Evolutionary conservation across 2,888 invertebrate species (phyloP).

Genomic region (Platypus cylindrus): DNA sequence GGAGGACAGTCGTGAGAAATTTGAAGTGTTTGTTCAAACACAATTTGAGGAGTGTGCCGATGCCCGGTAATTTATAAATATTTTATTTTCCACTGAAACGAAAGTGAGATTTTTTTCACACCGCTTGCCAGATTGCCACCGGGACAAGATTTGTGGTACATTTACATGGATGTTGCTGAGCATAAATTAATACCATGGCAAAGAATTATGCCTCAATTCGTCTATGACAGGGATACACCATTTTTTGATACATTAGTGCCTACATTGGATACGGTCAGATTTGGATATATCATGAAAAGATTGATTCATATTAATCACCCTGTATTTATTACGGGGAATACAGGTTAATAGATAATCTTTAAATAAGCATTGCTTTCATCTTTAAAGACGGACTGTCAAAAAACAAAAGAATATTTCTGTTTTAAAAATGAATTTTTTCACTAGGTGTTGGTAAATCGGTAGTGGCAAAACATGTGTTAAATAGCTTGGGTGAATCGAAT

Average conservation of each 20-base stretch:
- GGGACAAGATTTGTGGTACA: conserved; percentile 60
- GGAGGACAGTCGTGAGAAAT: conserved; percentile 53
- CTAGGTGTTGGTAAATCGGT: conserved; percentile 79
- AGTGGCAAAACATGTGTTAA: conserved; percentile 62
- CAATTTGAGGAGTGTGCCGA: conserved; percentile 60
- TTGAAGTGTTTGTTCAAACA: conserved; percentile 55
- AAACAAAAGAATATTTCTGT: not conserved
- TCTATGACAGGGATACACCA: conserved; percentile 54
- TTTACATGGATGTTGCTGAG: conserved; percentile 59
- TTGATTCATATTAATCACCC: conserved; percentile 60
- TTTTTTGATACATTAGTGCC: conserved; percentile 87
- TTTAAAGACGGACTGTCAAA: no score
- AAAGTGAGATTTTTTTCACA: not conserved
- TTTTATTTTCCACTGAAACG: not conserved
- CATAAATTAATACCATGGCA: conserved; percentile 65
- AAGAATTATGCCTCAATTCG: conserved; percentile 61
- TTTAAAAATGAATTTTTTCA: not conserved
- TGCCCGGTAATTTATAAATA: conserved; percentile 38
- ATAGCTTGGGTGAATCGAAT: conserved; percentile 45
- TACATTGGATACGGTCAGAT: conserved; percentile 81
- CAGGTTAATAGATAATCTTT: conserved; percentile 40
- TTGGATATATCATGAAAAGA: conserved; percentile 67
- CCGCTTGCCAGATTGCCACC: conserved; percentile 49
- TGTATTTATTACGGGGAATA: conserved; percentile 81
- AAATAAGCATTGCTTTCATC: not conserved